Evolutionary conservation across 2,113 vertebrate genomes (phyloP).

Genomic region (Cyanistes caeruleus): DNA sequence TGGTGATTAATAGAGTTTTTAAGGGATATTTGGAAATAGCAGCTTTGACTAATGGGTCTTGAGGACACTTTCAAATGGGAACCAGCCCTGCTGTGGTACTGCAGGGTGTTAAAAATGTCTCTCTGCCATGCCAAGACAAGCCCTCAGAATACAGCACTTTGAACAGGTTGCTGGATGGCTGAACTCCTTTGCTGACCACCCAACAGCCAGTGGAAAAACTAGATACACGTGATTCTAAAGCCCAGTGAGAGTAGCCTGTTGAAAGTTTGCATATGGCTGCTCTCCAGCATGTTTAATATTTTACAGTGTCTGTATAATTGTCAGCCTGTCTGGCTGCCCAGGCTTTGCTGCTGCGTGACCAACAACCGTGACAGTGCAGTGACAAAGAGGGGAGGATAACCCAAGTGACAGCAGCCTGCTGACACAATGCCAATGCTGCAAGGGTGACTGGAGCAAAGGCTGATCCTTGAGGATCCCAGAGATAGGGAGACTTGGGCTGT

Average conservation of each 20-base stretch:
- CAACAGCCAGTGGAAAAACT: neutral
- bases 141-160: neutral
- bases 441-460: neutral
- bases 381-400: neutral
- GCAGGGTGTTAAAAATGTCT: neutral
- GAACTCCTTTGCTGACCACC: neutral
- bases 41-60: neutral
- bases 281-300: neutral
- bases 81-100: neutral
- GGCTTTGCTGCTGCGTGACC: neutral
- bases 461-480: neutral
- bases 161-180: neutral
- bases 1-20: neutral
- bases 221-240: neutral
- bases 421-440: neutral
- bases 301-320: neutral
- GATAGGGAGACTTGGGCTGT: neutral
- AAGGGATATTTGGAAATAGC: neutral
- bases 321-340: neutral
- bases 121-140: neutral
- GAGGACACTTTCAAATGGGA: neutral
- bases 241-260: neutral
- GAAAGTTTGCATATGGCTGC: neutral
- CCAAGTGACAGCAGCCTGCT: neutral
- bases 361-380: neutral